Base-by-base conservation (phyloP, 2,113 vertebrate species). In the Notechis scutatus region DNA sequence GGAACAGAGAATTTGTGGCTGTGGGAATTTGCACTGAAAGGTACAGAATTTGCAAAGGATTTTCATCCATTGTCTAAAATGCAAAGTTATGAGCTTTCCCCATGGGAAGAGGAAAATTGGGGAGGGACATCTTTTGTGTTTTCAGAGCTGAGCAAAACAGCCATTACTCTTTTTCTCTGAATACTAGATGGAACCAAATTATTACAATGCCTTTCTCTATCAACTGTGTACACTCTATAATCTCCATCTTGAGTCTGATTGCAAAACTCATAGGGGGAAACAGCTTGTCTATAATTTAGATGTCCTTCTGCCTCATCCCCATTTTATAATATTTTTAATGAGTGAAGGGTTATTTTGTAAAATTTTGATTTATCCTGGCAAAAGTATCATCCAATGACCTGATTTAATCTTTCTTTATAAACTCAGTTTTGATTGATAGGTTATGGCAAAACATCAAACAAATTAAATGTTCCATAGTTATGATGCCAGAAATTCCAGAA, bases 1-100 rank as follows among this genome's bases (percentile, higher is more conserved):
- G 94, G 92, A 93, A 93, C 91, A 52, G 88, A 94, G 93, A 59
- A 42, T 87, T 29, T 90, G 45, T 93, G 42, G 81, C 56, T 50
- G 8, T 57, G 59, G 29, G 50, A 18, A 90, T 47, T 87, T 34
- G 34, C 52, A 50, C 20, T 85, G 42, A 55, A 85, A 50, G 54
- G n/a, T 34, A 20, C 42, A 14, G 21, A 21, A 50, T 89, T 87
- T 81, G 18, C 74, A 81, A 81, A 81, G 1, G 34, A 81, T n/a
- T 90, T 89, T 45, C 55, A 90, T 86, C 45, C 42, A 52, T 39
- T 81, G 74, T 81, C 69, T 39, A 81, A 21, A 81, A 81, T 81
- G 5, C 34, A 39, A 81, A 81, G 34, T 15, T 39, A 81, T 20
- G 69, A 21, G 69, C 69, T 81, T 81, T 21, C n/a, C 74, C 2